Percentiles rank a stretch among this genome's conserved stretches.
These are phyloP conservation scores for Acronicta leporina DNA, from an alignment of 2,888 invertebrate species.

Conservation along the genomic window DNA sequence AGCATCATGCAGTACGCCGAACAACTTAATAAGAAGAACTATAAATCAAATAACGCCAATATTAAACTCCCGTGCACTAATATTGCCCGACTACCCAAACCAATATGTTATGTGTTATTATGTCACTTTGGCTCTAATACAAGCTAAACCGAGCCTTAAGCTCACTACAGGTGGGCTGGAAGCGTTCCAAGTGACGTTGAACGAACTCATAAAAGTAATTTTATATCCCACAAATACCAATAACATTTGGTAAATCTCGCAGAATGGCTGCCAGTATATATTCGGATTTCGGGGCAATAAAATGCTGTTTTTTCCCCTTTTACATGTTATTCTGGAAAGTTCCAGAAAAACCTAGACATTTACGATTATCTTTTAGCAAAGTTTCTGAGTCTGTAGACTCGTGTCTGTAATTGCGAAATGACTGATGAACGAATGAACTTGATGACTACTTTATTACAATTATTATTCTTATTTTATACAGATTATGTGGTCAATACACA, in stretches of 20 bases:
- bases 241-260: conserved; percentile 30
- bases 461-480: too few relatives aligned
- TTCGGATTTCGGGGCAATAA: conserved; percentile 5
- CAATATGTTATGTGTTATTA: conserved; percentile 13
- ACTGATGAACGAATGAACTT: too few relatives aligned
- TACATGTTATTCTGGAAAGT: neutral
- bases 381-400: too few relatives aligned
- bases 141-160: conserved; percentile 17
- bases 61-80: conserved; percentile 11
- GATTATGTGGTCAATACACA: too few relatives aligned
- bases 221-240: conserved; percentile 33
- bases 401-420: too few relatives aligned
- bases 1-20: neutral
- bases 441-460: too few relatives aligned
- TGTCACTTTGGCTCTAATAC: neutral
- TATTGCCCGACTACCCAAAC: neutral
- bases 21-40: conserved; percentile 4
- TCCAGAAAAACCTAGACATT: too few relatives aligned
- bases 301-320: neutral
- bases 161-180: conserved; percentile 35
- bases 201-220: conserved; percentile 37
- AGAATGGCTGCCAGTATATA: neutral
- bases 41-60: conserved; percentile 11
- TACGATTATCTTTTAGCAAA: too few relatives aligned
- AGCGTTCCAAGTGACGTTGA: conserved; percentile 15